Percentiles rank a stretch among this genome's conserved stretches.
Conservation (phyloP, 2,888 invertebrate species). For the Tenodera sinensis region DNA sequence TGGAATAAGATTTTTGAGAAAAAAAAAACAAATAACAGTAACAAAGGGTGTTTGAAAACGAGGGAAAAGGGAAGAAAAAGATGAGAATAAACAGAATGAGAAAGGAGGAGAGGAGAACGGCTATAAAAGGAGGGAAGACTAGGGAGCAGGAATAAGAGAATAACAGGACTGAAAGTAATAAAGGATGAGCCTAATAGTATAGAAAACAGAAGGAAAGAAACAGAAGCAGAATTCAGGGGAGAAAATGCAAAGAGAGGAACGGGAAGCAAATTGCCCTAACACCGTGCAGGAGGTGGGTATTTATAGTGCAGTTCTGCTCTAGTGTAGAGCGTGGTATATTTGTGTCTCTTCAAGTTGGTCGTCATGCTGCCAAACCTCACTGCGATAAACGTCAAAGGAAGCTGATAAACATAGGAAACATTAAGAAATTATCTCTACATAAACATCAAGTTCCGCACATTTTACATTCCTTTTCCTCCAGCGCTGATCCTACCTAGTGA, state of each 20-base stretch:
- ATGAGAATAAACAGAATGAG: background rate
- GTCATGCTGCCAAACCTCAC: background rate
- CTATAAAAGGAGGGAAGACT: background rate
- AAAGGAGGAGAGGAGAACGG: background rate
- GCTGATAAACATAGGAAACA: background rate
- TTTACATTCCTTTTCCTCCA: background rate
- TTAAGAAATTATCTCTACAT: background rate
- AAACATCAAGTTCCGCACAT: background rate
- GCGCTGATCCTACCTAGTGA: background rate
- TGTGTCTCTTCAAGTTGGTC: background rate
- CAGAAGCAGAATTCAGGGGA: background rate
- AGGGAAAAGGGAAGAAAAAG: too few species aligned
- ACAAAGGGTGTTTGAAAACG: too few species aligned
- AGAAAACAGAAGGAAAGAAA: background rate
- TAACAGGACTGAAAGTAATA: background rate
- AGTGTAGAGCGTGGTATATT: background rate
- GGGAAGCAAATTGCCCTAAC: background rate
- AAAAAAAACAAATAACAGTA: too few species aligned
- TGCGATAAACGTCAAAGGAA: background rate
- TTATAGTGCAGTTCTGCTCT: background rate
- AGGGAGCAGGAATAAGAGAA: background rate
- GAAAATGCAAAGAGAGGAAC: background rate
- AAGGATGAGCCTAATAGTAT: background rate
- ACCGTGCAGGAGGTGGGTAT: background rate
- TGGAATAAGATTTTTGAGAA: too few species aligned